Conservation (phyloP, 2,888 invertebrate genomes). For the Bimastos eiseni region DNA sequence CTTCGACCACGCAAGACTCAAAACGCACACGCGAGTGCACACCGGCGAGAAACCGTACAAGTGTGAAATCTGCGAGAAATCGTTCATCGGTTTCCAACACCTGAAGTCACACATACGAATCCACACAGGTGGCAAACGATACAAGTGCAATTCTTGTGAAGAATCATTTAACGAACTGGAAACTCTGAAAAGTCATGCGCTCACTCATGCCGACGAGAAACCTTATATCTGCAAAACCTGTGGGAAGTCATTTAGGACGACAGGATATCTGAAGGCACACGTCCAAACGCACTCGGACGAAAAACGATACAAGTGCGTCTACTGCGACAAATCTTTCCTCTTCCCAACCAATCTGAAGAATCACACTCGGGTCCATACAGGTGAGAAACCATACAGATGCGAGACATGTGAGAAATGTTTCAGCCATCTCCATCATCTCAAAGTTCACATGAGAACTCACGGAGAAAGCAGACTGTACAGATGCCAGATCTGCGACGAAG, state of each 20-base stretch:
- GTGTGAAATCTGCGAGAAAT: neutral
- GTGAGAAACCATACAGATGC: neutral
- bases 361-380: neutral
- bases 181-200: neutral
- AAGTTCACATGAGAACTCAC: neutral
- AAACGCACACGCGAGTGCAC: neutral
- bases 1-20: neutral
- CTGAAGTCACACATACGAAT: neutral
- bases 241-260: neutral
- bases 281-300: neutral
- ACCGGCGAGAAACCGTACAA: slow-evolving; percentile 1
- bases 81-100: neutral
- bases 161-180: neutral
- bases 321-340: neutral
- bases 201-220: neutral
- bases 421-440: neutral
- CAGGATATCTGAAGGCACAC: neutral
- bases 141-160: neutral
- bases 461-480: neutral
- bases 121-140: neutral
- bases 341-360: neutral
- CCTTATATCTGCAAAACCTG: neutral
- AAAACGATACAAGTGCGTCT: slow-evolving; percentile 2
- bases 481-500: slow-evolving; percentile 1
- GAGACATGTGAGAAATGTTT: neutral